Conservation (phyloP, 2,113 vertebrate species). For the Coreoperca whiteheadi region DNA sequence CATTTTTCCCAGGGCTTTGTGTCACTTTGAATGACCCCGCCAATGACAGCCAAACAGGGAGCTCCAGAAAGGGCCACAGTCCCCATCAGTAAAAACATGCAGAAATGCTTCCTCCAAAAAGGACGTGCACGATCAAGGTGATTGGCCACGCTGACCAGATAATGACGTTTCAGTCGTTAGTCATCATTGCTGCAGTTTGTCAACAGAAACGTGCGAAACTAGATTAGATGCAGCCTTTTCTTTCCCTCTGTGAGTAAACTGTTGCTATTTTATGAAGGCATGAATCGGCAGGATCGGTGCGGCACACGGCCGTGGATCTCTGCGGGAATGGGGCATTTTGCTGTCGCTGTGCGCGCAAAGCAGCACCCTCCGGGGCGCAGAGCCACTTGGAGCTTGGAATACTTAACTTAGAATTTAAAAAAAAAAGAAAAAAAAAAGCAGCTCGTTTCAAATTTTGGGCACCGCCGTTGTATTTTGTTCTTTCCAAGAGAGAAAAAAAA, state of each 20-base stretch:
- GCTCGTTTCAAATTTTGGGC: background rate
- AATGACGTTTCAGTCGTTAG: background rate
- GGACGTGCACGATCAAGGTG: background rate
- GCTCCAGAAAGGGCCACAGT: background rate
- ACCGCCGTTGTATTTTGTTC: constrained; percentile 6
- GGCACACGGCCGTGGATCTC: background rate
- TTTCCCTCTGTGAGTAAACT: background rate
- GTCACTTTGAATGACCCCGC: too few relatives aligned
- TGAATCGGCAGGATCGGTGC: background rate
- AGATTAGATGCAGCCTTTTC: background rate
- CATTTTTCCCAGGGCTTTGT: background rate
- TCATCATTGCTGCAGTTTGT: background rate
- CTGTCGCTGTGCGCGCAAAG: constrained; percentile 18
- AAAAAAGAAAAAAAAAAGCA: background rate
- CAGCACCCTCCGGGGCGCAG: background rate
- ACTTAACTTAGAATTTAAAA: background rate
- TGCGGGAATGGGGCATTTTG: background rate
- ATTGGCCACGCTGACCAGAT: background rate
- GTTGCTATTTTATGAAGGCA: background rate
- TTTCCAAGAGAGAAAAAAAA: background rate
- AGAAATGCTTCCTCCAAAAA: background rate
- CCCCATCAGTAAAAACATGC: background rate
- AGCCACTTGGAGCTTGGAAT: background rate
- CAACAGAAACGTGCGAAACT: background rate
- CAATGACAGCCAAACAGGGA: background rate